Evolutionary conservation across 2,113 vertebrate species (phyloP).

Genomic region (Lasiurus cinereus): DNA sequence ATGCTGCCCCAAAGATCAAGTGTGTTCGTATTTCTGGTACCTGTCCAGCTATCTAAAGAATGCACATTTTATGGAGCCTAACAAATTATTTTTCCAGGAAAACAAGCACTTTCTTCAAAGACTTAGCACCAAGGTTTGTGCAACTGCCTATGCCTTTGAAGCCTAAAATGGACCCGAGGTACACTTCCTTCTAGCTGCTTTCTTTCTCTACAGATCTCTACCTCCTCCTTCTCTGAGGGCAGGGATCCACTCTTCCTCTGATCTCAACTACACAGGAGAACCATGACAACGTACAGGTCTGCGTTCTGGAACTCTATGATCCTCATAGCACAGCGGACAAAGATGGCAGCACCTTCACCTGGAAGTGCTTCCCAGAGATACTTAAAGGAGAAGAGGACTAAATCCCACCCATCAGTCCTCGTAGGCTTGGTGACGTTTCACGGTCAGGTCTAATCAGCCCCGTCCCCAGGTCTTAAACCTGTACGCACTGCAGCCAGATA

Average conservation of each 20-base stretch:
- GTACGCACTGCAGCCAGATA: neutral
- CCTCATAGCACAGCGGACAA: neutral
- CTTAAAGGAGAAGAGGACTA: neutral
- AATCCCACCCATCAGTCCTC: neutral
- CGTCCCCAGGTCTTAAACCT: too few species aligned
- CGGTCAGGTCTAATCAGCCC: neutral
- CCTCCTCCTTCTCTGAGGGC: neutral
- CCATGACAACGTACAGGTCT: neutral
- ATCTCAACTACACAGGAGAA: neutral
- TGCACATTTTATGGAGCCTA: conserved; percentile 23
- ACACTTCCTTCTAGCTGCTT: neutral
- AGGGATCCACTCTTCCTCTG: neutral
- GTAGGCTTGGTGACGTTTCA: neutral
- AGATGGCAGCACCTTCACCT: neutral
- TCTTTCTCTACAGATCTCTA: neutral
- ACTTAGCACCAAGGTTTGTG: neutral
- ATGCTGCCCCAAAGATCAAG: too few species aligned
- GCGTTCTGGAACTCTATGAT: neutral
- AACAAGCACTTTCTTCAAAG: conserved; percentile 34
- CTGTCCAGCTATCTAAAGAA: conserved; percentile 22
- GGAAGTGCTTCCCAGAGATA: neutral
- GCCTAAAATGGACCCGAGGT: neutral
- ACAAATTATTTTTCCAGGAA: conserved; percentile 42
- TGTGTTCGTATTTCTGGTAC: conserved; percentile 40
- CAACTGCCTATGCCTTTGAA: conserved; percentile 15